Evolutionary conservation across 1,140 invertebrate species (phyloP), one percentile per base, ranked within the genome.

Genomic region (Zaprionus ghesquierei): DNA sequence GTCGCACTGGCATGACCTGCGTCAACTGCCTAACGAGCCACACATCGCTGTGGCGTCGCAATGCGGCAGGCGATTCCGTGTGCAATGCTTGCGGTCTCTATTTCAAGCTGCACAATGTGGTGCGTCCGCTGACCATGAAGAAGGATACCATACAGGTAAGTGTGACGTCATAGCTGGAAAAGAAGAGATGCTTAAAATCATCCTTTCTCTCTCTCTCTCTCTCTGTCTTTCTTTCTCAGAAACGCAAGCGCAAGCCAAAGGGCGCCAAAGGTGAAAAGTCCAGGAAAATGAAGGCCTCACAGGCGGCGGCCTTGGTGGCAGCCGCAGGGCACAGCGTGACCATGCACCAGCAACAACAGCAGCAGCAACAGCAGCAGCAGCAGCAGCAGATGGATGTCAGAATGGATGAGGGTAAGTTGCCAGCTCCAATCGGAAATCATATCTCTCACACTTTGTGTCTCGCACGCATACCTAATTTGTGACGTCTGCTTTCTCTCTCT

Each of bases 11-110:
- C 53, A 94, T 98, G 66, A 94, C 94, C 55, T 99, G 98, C 93
- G 96, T 95, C 79, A 99, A 99, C 92, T 99, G 98, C 92, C 93
- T 94, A 59, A 98, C 98, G 1, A 94, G 92, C 15, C 95, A 95
- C 5, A 98, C 98, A 6, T 98, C 97, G 3, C 93, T 99, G 74
- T 99, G 98, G 98, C 94, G 97, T 70, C 94, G 97, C 76, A 98
- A 98, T 93, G 92, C 95, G 15, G 92, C 95, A 62, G 97, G 97
- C 10, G 97, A 98, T 91, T 96, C 97, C 2, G 97, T 98, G 2
- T 98, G 98, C 93, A 98, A 98, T 92, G 98, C 98, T 4, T 99
- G 98, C 90, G 98, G 98, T 10, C 94, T 98, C 3, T 99, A 98
- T 93, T 98, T 92, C 93, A 98, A 98, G 93, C 92, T 98, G 69